Evolutionary conservation across 2,113 vertebrate genomes (phyloP), one percentile per base, ranked within the genome.

Genomic region (Tachysurus vachellii): DNA sequence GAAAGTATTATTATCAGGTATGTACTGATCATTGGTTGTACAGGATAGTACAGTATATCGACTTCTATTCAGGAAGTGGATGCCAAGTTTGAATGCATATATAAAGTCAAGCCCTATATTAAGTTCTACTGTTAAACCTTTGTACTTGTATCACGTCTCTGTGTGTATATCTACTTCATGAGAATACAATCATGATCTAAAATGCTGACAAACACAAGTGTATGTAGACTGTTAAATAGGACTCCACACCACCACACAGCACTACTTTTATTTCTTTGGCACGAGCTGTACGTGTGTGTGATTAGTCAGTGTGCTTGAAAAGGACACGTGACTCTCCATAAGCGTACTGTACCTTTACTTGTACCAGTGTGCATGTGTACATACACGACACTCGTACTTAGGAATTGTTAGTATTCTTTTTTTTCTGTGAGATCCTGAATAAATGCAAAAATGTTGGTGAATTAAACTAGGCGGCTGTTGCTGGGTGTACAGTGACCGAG

Each of bases 401-500:
- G 36, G 36, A 36, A 36, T 36, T 36, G 36, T 36, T 36, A 36
- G 1, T 36, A 36, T 36, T 36, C 36, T 36, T 36, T 36, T 36
- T 2, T 36, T 1, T 36, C 36, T 36, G 47, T 23, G 73, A 16
- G 47, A 23, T 53, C 1, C 13, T 28, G 50, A 28, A 17, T 6
- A 50, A 5, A 62, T 17, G 13, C 4, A 68, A 68, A 68, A 31
- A 1, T 31, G 56, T 26, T 10, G 5, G 26, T 28, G 76, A 56
- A 56, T 13, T 80, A 4, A 36, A 80, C 28, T 13, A 61, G 79
- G 31, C 54, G 83, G 53, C 64, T 84, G 82, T 84, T 84, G 82
- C 61, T 83, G 62, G 56, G 79, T 81, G 79, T 81, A 81, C 56
- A 81, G 79, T 81, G 56, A 81, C 79, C 7, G 56, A 54, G 44